These are phyloP conservation scores for Lagria hirta DNA, from an alignment of 2,888 invertebrate species.

Conservation along the genomic window DNA sequence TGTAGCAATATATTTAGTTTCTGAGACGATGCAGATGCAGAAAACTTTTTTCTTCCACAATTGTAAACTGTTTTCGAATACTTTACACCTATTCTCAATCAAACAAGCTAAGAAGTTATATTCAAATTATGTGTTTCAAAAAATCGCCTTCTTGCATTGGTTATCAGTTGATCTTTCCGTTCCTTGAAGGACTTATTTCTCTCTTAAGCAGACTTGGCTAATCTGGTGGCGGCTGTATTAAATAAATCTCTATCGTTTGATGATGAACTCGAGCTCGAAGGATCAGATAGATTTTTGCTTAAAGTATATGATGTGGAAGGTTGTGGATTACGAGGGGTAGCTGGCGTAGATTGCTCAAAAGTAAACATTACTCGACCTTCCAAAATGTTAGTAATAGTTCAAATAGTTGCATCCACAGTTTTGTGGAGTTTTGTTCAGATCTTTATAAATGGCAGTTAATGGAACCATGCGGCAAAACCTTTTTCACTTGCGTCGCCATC, in stretches of 20 bases:
- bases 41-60: too few species aligned
- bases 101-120: slow-evolving; percentile 41
- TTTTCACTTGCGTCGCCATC: slow-evolving; percentile 72
- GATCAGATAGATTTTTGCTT: slow-evolving; percentile 10
- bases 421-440: too few species aligned
- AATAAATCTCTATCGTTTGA: slow-evolving; percentile 28
- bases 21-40: too few species aligned
- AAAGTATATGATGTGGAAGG: slow-evolving; percentile 29
- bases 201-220: slow-evolving; percentile 62
- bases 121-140: slow-evolving; percentile 72
- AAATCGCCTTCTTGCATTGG: slow-evolving; percentile 74
- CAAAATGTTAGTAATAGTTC: slow-evolving; percentile 76
- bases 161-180: slow-evolving; percentile 75
- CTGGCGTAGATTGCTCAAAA: slow-evolving; percentile 53
- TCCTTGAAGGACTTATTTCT: slow-evolving; percentile 77
- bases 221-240: slow-evolving; percentile 53
- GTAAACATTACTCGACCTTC: slow-evolving; percentile 72
- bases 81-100: too few species aligned
- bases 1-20: too few species aligned
- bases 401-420: slow-evolving; percentile 78
- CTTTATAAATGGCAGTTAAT: slow-evolving; percentile 67
- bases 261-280: slow-evolving; percentile 29
- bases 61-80: too few species aligned
- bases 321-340: slow-evolving; percentile 30
- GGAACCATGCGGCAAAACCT: slow-evolving; percentile 81